Conservation (phyloP, 2,797 vertebrate genomes). For the Microchirus variegatus region DNA sequence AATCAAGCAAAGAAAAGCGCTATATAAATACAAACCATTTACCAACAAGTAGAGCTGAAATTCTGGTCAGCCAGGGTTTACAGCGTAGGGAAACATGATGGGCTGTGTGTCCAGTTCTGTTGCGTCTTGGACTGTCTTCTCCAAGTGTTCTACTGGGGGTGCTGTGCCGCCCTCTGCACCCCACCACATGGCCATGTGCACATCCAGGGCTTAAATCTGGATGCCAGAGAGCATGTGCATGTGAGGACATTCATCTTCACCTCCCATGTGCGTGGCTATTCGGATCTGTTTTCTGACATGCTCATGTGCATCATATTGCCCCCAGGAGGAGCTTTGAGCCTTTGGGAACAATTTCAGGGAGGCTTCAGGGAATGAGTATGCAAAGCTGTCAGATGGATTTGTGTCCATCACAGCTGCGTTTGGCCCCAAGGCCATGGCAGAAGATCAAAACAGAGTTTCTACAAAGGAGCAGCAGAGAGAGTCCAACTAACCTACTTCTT, state of each 20-base stretch:
- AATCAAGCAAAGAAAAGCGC: too few relatives aligned
- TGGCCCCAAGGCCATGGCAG: slow-evolving; percentile 61
- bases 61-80: too few relatives aligned
- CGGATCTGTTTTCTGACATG: slow-evolving; percentile 39
- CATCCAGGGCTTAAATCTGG: slow-evolving; percentile 23
- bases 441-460: slow-evolving; percentile 69
- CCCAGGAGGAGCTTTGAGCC: slow-evolving; percentile 58
- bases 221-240: not conserved
- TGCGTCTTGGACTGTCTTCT: too few relatives aligned
- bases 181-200: too few relatives aligned
- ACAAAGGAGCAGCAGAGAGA: slow-evolving; percentile 67
- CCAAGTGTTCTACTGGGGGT: too few relatives aligned
- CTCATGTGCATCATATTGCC: slow-evolving; percentile 58
- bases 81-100: too few relatives aligned
- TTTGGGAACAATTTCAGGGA: slow-evolving; percentile 55
- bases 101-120: too few relatives aligned
- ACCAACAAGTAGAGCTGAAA: too few relatives aligned
- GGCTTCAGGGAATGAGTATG: slow-evolving; percentile 53
- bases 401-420: slow-evolving; percentile 68
- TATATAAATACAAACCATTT: too few relatives aligned
- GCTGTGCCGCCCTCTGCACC: too few relatives aligned
- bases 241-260: slow-evolving; percentile 3
- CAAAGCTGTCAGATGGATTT: slow-evolving; percentile 74
- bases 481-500: slow-evolving; percentile 67
- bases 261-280: slow-evolving; percentile 19